phyloP scores from a whole-genome alignment of 2,113 vertebrate species.

The Cyphomyrus plagiostoma region DNA sequence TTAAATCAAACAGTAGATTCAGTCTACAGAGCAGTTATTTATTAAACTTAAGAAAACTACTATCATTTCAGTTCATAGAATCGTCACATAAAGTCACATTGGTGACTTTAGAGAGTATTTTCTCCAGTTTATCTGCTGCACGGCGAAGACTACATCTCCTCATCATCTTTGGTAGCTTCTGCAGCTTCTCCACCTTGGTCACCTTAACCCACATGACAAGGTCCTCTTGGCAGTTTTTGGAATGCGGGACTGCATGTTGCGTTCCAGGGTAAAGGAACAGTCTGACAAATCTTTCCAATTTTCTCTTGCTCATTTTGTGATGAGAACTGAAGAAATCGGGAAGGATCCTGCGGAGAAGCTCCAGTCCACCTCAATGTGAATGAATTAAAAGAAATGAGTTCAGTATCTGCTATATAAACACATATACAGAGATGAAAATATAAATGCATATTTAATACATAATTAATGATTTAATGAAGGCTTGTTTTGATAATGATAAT shows the following conservation, averaged over 20 bases:
- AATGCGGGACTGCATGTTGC: neutral
- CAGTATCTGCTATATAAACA: neutral
- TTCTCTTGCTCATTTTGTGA: slow-evolving; percentile 8
- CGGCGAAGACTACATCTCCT: neutral
- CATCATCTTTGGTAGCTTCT: slow-evolving; percentile 6
- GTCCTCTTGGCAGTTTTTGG: too few species aligned
- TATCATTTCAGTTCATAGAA: neutral
- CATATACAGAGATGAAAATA: neutral
- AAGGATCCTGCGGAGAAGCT: slow-evolving; percentile 9
- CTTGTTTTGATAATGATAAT: neutral
- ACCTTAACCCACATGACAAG: slow-evolving; percentile 1
- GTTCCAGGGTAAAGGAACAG: neutral
- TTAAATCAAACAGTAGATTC: neutral
- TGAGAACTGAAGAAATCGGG: slow-evolving; percentile 9
- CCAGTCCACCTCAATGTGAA: slow-evolving; percentile 6
- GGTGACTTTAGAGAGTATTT: neutral
- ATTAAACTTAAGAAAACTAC: neutral
- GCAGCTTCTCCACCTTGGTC: neutral
- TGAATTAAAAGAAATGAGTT: neutral
- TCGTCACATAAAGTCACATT: neutral
- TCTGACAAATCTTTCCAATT: neutral
- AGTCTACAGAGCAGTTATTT: neutral
- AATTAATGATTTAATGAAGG: neutral
- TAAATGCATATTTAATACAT: neutral
- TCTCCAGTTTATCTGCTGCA: slow-evolving; percentile 2